Percentiles rank a stretch among this genome's conserved stretches.
Evolutionary conservation across 2,797 vertebrate species (phyloP).

Genomic region (Rhinoraja longicauda): DNA sequence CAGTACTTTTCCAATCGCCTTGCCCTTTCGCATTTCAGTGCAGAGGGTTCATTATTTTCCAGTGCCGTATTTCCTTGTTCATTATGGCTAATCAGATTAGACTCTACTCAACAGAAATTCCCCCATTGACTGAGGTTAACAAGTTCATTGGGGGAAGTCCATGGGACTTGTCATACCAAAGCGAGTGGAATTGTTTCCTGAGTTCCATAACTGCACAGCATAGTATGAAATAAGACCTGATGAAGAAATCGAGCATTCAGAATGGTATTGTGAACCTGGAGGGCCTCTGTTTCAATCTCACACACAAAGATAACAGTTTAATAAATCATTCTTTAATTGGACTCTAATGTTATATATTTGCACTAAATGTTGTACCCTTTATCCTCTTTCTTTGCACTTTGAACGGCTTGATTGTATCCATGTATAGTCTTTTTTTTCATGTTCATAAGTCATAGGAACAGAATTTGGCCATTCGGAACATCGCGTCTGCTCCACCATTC

Average conservation of each 20-base stretch:
- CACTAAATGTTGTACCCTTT: no score
- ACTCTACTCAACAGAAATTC: not conserved
- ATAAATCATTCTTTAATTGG: no score
- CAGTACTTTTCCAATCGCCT: constrained; percentile 24
- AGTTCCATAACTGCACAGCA: not conserved
- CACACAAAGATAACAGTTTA: not conserved
- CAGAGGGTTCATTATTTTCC: not conserved
- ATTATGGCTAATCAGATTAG: not conserved
- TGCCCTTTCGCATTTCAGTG: not conserved
- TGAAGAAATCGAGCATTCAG: not conserved
- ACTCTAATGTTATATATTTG: no score
- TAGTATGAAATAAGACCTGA: not conserved
- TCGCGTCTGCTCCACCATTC: no score
- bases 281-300: not conserved
- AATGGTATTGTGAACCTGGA: not conserved
- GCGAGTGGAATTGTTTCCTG: not conserved
- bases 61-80: not conserved
- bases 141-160: not conserved
- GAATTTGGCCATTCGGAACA: no score
- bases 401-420: no score
- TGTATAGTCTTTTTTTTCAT: no score
- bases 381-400: no score
- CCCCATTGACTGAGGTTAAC: not conserved
- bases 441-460: no score
- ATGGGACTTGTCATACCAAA: not conserved